Base-by-base conservation (phyloP, 2,113 vertebrate genomes). In the Brachirus orientalis region DNA sequence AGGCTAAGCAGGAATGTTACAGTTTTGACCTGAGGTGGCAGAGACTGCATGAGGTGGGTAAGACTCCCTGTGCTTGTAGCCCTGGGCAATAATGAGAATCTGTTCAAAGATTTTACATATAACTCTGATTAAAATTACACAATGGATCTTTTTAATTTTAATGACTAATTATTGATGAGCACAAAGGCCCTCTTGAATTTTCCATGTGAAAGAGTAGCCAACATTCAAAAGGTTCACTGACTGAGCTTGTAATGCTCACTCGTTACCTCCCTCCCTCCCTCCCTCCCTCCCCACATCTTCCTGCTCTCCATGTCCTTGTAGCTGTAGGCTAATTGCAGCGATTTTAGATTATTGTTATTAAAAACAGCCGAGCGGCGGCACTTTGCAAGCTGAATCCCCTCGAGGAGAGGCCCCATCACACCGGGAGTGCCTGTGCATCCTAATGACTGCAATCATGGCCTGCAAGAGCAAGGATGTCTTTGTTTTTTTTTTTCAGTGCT, bases 321-420 rank as follows among this genome's bases (percentile, higher is more conserved):
- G 89, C 90, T 90, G 67, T 63, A 52, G 88, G 87, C 89, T 92
- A 92, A 92, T 92, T 92, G 88, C 86, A 81, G 84, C 77, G 67
- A 92, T 93, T 91, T 90, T 77, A 91, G 85, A 91, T 86, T 83
- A 91, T 91, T 89, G 89, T 91, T 93, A 92, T 92, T 91, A 91
- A 92, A 92, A 91, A 88, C 89, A 90, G 82, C 77, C 82, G 64
- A 86, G 87, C 66, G 57, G 65, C 54, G 22, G 77, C 28, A 82
- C 79, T 87, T 81, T 87, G 74, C 58, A 41, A 82, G 87, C 70
- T 44, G 75, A 86, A 79, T 77, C 84, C 74, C 80, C 89, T 64
- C 6, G 67, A 89, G 86, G 71, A 80, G 77, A 77, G 80, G 71
- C 73, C 75, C 64, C 52, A 74, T 87, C 87, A 80, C 83, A 83